Evolutionary conservation across 2,888 invertebrate species (phyloP).

Genomic region (Peribatodes rhomboidaria): DNA sequence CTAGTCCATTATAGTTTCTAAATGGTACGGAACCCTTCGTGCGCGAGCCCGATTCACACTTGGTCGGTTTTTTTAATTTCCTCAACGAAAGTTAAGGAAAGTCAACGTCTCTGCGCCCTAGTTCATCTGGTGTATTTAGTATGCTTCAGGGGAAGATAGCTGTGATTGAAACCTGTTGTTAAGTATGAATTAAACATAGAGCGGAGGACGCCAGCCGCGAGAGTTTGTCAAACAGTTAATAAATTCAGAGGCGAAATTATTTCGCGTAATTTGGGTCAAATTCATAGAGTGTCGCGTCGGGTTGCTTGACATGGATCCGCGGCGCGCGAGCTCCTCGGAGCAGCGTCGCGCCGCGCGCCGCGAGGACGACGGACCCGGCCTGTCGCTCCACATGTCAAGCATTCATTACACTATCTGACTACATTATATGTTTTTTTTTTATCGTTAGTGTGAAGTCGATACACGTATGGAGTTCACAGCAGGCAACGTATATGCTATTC

Average conservation of each 20-base stretch:
- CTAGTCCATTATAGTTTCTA: too few relatives aligned
- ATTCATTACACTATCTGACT: too few relatives aligned
- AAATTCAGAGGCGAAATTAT: constrained; percentile 6
- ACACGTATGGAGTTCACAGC: too few relatives aligned
- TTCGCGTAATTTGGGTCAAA: constrained; percentile 13
- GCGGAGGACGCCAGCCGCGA: not conserved
- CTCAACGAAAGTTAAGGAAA: not conserved
- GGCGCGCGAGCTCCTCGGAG: not conserved
- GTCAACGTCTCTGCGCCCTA: not conserved
- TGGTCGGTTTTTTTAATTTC: not conserved
- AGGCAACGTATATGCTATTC: too few relatives aligned
- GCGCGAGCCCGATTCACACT: too few relatives aligned
- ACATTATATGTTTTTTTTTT: too few relatives aligned
- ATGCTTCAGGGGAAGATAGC: not conserved
- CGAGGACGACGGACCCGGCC: not conserved
- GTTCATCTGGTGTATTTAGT: not conserved
- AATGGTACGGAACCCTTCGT: too few relatives aligned
- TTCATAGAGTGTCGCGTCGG: not conserved
- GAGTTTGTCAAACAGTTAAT: constrained; percentile 1
- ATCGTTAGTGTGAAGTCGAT: too few relatives aligned
- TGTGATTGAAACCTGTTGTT: constrained; percentile 14
- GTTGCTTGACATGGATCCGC: too few relatives aligned
- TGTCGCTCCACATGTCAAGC: too few relatives aligned
- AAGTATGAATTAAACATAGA: constrained; percentile 20
- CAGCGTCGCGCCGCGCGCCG: too few relatives aligned